Base-by-base conservation (phyloP, 1,140 invertebrate species). In the Plectrocnemia conspersa region DNA sequence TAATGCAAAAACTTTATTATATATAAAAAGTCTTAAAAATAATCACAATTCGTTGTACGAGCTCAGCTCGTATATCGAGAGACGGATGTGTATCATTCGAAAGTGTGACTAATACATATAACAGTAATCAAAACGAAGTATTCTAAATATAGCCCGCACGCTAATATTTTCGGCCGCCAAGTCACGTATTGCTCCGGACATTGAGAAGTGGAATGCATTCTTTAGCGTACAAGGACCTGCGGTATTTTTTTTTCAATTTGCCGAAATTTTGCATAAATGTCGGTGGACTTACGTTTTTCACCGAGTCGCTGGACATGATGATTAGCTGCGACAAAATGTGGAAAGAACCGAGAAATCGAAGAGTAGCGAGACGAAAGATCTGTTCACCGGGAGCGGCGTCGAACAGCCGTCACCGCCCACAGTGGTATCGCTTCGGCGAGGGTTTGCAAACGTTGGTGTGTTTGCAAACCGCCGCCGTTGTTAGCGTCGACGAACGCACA, bases 251-350 rank as follows among this genome's bases (percentile, higher is more conserved):
- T 29, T 13, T 48, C 47, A 47, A 55, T 48, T 18, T 27, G 22
- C 25, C 29, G 23, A 23, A 10, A 15, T 41, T 25, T 50, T 11
- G 18, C 23, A 21, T 6, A 19, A 11, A 18, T n/a, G 24, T 15
- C 19, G 21, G 24, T 23, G 24, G 59, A 64, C 67, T 70, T 64
- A 72, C 71, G 59, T 65, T 68, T 66, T 71, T 73, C 11, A 68
- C 63, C 3, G 68, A 70, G 59, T 73, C 71, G 53, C 66, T 73
- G 10, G 69, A 68, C 70, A 72, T 72, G 48, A 63, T 63, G 49
- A 36, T 5, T 33, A 24, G 19, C 41, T 27, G 2, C 15, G 32
- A 24, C 13, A 24, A 49, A 19, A 46, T n/a, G 6, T 21, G 10
- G 19, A 46, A 47, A 33, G 10, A 7, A 6, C 16, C 25, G n/a